Conservation (phyloP, 2,888 invertebrate species). For the Nemotelus pantherinus region DNA sequence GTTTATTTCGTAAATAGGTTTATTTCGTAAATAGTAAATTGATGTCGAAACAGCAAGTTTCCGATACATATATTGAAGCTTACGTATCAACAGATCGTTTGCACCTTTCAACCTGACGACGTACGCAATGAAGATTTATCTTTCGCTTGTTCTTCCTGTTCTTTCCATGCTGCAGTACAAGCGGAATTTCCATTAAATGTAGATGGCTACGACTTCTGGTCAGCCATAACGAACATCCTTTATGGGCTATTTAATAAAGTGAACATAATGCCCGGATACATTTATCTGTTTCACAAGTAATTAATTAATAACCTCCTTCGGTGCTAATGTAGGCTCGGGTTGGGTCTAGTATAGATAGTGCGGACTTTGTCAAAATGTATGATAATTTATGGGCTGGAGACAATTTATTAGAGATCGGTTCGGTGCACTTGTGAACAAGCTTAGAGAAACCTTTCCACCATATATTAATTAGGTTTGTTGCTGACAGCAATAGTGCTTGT, state of each 20-base stretch:
- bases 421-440: not conserved
- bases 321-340: not conserved
- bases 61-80: constrained; percentile 28
- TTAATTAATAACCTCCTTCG: constrained; percentile 39
- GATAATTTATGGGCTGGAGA: constrained; percentile 29
- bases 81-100: constrained; percentile 31
- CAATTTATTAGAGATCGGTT: constrained; percentile 37
- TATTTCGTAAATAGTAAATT: not conserved
- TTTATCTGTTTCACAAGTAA: constrained; percentile 38
- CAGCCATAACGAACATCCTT: not conserved
- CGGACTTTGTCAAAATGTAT: constrained; percentile 25
- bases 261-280: constrained; percentile 33
- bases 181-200: not conserved
- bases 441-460: constrained; percentile 7
- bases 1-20: constrained; percentile 7
- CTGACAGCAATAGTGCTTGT: constrained; percentile 1
- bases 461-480: constrained; percentile 35
- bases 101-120: constrained; percentile 25
- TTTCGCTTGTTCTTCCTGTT: not conserved
- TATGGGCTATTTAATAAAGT: constrained; percentile 26
- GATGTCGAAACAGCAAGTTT: constrained; percentile 32
- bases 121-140: constrained; percentile 20
- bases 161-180: not conserved
- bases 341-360: constrained; percentile 4
- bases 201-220: not conserved